Evolutionary conservation across 2,888 invertebrate genomes (phyloP).

Genomic region (Eupeodes latifasciatus): DNA sequence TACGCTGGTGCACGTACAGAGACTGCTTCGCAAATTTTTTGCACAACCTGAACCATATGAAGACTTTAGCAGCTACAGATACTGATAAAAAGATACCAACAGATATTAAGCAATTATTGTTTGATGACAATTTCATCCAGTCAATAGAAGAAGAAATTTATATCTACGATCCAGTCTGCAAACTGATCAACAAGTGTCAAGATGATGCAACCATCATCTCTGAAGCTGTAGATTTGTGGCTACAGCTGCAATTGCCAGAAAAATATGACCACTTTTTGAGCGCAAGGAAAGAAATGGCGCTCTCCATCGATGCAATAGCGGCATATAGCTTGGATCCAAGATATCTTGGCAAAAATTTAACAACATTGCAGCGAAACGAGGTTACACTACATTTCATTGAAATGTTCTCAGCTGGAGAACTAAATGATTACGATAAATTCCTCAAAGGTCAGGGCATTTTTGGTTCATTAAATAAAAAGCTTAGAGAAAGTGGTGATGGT

Average conservation of each 20-base stretch:
- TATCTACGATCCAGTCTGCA: too few species aligned
- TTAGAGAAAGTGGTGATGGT: background rate
- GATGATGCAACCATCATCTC: too few species aligned
- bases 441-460: conserved; percentile 1
- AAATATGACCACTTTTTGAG: too few species aligned
- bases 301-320: background rate
- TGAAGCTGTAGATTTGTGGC: too few species aligned
- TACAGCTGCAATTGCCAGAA: too few species aligned
- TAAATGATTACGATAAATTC: conserved; percentile 16
- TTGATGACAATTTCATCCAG: too few species aligned
- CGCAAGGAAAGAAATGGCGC: conserved; percentile 24
- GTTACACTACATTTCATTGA: conserved; percentile 15
- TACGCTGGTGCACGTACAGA: conserved; percentile 19
- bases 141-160: too few species aligned
- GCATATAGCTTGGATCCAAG: conserved; percentile 27
- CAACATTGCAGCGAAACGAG: background rate
- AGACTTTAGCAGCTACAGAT: too few species aligned
- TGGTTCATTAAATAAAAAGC: background rate
- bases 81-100: too few species aligned
- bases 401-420: conserved; percentile 15
- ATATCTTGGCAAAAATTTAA: conserved; percentile 11
- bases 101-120: too few species aligned
- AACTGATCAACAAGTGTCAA: too few species aligned
- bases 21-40: conserved; percentile 5
- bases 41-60: too few species aligned